Conservation (phyloP, 2,797 vertebrate species). For the Schizopygopsis malacanthus region DNA sequence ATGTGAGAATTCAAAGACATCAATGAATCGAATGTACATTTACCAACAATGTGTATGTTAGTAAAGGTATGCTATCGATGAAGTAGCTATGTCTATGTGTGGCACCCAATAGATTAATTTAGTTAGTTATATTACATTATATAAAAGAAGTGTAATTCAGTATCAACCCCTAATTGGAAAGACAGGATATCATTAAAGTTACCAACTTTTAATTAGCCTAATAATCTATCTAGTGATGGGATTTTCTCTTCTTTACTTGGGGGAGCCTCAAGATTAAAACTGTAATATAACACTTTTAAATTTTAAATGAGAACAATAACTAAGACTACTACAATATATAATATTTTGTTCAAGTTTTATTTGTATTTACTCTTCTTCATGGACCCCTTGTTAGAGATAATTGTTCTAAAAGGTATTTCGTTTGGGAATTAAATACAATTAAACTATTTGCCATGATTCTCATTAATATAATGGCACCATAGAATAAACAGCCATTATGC, state of each 20-base stretch:
- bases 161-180: neutral
- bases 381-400: neutral
- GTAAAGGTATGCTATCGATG: neutral
- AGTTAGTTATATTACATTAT: neutral
- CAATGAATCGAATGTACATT: neutral
- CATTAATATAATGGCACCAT: neutral
- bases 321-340: neutral
- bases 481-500: neutral
- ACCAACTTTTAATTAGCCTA: no score
- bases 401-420: neutral
- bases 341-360: neutral
- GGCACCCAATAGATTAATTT: no score
- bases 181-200: neutral
- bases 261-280: neutral
- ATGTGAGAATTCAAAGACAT: neutral
- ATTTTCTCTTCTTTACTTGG: neutral
- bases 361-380: neutral
- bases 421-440: neutral
- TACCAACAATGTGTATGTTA: neutral
- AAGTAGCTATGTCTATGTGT: neutral
- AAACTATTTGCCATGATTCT: neutral
- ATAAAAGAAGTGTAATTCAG: neutral
- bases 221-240: neutral
- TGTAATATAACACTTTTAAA: neutral
- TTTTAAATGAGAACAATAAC: neutral